A percentile compares a stretch with the other conserved stretches of the same genome.
These are phyloP conservation scores for Colletes collaris DNA, from an alignment of 2,888 invertebrate species.

Conservation along the genomic window DNA sequence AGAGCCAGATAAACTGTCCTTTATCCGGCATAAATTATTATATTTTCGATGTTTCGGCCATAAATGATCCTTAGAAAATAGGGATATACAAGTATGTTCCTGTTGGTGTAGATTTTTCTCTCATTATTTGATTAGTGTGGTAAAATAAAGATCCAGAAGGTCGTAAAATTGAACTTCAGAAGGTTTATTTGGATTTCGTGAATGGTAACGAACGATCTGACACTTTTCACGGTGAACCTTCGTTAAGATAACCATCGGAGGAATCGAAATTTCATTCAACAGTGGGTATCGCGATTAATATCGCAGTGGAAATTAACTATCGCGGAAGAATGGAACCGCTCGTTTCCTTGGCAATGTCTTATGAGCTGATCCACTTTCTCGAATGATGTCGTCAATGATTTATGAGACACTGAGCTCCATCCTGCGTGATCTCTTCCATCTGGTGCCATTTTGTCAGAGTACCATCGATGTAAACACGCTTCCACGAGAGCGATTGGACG, in stretches of 20 bases:
- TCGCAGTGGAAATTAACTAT: slow-evolving; percentile 39
- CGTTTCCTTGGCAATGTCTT: slow-evolving; percentile 52
- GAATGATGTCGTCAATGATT: slow-evolving; percentile 56
- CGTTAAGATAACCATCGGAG: slow-evolving; percentile 23
- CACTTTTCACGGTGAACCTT: neutral
- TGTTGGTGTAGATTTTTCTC: no score
- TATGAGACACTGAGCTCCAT: slow-evolving; percentile 45
- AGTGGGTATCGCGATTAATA: slow-evolving; percentile 42
- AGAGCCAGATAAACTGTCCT: no score
- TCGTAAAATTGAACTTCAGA: no score
- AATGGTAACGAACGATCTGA: neutral
- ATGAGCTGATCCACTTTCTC: slow-evolving; percentile 52
- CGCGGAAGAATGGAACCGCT: slow-evolving; percentile 26
- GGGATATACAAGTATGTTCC: no score
- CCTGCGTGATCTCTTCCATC: slow-evolving; percentile 55
- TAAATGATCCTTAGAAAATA: no score
- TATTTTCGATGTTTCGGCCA: no score
- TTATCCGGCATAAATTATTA: no score
- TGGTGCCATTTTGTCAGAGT: slow-evolving; percentile 50
- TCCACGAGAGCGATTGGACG: slow-evolving; percentile 20
- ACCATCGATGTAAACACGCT: slow-evolving; percentile 46
- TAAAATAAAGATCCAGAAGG: no score
- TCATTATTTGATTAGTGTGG: no score
- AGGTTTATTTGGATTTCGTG: neutral
- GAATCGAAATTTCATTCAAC: slow-evolving; percentile 27